Conservation (phyloP, 2,113 vertebrate genomes). For the Malurus elegans region DNA sequence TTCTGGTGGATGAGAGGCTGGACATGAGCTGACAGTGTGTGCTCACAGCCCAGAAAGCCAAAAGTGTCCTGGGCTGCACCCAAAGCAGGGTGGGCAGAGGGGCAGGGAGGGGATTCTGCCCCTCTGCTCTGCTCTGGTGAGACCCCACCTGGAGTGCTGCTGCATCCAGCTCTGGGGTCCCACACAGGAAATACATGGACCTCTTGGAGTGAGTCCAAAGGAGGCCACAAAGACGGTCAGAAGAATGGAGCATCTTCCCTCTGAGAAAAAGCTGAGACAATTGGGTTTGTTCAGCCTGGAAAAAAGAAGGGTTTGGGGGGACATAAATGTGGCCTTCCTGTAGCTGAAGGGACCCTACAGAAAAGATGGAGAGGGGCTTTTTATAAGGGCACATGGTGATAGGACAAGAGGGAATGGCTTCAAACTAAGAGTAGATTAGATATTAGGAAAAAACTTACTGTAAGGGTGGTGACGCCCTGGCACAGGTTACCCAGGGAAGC, state of each 20-base stretch:
- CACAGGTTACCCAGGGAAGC: neutral
- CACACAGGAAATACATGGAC: neutral
- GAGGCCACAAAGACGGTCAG: neutral
- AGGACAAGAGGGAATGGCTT: neutral
- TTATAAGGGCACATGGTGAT: neutral
- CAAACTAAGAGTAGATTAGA: neutral
- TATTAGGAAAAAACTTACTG: neutral
- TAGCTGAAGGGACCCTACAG: neutral
- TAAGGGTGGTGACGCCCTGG: neutral
- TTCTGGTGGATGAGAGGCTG: neutral
- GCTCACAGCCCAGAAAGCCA: neutral
- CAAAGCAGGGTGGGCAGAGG: neutral
- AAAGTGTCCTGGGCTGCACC: neutral
- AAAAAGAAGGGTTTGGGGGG: neutral
- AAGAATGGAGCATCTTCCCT: neutral
- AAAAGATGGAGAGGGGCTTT: neutral
- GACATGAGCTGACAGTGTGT: fast-evolving
- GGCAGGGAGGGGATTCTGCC: neutral
- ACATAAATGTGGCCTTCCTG: neutral
- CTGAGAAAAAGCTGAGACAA: neutral
- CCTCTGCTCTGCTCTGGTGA: neutral
- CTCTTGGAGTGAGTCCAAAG: neutral
- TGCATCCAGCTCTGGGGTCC: neutral
- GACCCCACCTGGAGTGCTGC: neutral
- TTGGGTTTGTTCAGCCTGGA: neutral